Evolutionary conservation across 2,113 vertebrate genomes (phyloP).

Genomic region (Nycticryphes semicollaris): DNA sequence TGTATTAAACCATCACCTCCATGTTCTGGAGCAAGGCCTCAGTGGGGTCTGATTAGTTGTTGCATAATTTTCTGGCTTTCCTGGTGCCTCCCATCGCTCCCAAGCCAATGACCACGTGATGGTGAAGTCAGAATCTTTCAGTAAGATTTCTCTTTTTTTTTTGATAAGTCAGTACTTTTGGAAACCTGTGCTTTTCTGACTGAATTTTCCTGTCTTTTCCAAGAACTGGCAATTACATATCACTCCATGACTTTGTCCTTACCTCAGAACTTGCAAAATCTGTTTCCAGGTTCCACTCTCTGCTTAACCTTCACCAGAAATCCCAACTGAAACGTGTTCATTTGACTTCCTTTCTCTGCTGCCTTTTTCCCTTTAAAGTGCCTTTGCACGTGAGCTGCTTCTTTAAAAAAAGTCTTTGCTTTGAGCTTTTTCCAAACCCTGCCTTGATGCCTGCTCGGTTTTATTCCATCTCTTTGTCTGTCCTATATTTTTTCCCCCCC

Average conservation of each 20-base stretch:
- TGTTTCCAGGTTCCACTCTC: background rate
- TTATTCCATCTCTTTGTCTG: constrained; percentile 1
- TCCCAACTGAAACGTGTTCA: background rate
- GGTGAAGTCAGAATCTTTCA: background rate
- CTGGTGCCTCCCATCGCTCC: rapidly evolving
- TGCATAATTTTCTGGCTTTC: background rate
- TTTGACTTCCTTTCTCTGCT: background rate
- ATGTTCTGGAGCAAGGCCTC: background rate
- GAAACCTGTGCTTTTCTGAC: background rate
- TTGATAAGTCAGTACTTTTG: background rate
- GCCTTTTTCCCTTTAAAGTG: background rate
- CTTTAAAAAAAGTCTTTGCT: background rate
- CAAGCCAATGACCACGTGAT: background rate
- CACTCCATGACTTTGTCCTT: background rate
- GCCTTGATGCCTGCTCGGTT: background rate
- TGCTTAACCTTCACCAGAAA: background rate
- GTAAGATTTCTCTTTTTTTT: background rate
- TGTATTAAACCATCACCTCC: background rate
- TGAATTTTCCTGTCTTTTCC: background rate
- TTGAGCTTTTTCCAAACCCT: background rate
- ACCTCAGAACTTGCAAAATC: background rate
- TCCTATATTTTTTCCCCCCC: background rate
- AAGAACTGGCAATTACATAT: rapidly evolving
- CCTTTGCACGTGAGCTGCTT: background rate
- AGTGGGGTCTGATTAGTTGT: background rate